These are phyloP conservation scores for Drosophila arizonae DNA, from an alignment of 1,140 invertebrate species.

Conservation along the genomic window DNA sequence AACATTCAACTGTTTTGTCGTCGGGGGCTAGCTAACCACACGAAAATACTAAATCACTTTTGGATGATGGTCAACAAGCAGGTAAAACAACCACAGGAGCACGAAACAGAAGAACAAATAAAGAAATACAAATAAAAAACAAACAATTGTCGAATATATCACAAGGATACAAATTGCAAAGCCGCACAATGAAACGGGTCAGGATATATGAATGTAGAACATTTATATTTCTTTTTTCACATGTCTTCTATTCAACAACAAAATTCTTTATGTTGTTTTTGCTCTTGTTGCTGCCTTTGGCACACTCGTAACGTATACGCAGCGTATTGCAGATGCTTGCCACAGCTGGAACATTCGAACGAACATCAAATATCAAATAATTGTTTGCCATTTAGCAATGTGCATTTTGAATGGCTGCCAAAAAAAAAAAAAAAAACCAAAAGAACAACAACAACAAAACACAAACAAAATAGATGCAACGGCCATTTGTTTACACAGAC, in stretches of 20 bases:
- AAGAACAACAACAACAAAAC: background rate
- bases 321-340: constrained; percentile 19
- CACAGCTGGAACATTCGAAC: constrained; percentile 11
- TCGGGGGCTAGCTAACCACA: constrained; percentile 14
- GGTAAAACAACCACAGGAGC: background rate
- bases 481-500: constrained; percentile 43
- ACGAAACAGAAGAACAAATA: background rate
- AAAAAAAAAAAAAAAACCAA: constrained; percentile 32
- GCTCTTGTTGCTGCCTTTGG: constrained; percentile 12
- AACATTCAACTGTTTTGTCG: constrained; percentile 37
- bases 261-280: constrained; percentile 6
- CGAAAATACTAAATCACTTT: constrained; percentile 30
- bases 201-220: constrained; percentile 10
- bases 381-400: constrained; percentile 57
- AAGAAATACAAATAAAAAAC: background rate
- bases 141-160: constrained; percentile 11
- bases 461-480: constrained; percentile 35
- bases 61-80: constrained; percentile 22
- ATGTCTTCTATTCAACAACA: constrained; percentile 4
- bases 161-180: constrained; percentile 21
- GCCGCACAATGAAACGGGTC: constrained; percentile 7
- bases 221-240: constrained; percentile 5
- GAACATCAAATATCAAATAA: constrained; percentile 66
- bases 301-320: constrained; percentile 57
- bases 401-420: constrained; percentile 57